Evolutionary conservation across 2,797 vertebrate species (phyloP).

Genomic region (Nannoperca obscura): DNA sequence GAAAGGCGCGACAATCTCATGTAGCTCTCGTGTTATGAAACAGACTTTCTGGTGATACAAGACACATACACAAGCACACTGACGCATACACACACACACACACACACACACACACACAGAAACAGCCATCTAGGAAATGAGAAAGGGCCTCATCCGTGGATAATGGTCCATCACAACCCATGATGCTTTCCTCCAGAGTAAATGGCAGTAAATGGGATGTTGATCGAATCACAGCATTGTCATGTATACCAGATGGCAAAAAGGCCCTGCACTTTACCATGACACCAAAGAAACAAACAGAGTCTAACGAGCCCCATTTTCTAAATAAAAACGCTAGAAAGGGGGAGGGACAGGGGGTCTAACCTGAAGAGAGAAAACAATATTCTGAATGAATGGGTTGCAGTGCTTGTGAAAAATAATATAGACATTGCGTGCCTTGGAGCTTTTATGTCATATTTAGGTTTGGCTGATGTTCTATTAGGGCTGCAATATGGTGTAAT

Average conservation of each 20-base stretch:
- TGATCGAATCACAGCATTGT: conserved; percentile 82
- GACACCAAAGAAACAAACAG: conserved; percentile 66
- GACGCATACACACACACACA: conserved; percentile 8
- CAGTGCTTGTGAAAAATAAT: neutral
- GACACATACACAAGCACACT: conserved; percentile 13
- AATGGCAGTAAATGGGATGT: conserved; percentile 79
- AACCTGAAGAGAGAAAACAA: conserved; percentile 22
- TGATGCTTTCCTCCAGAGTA: conserved; percentile 82
- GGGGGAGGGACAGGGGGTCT: neutral
- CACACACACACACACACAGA: conserved; percentile 33
- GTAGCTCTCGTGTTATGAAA: conserved; percentile 60
- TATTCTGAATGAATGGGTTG: conserved; percentile 4
- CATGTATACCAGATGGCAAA: conserved; percentile 80
- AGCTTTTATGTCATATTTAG: neutral
- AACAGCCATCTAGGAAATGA: conserved; percentile 78
- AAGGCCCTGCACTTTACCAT: conserved; percentile 64
- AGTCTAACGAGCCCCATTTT: conserved; percentile 26
- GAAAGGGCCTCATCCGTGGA: conserved; percentile 73
- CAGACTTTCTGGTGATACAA: conserved; percentile 37
- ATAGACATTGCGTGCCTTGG: neutral
- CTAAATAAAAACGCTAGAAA: conserved; percentile 52
- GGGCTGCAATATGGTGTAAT: neutral
- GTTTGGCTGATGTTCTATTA: neutral
- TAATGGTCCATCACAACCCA: conserved; percentile 79
- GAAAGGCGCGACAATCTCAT: conserved; percentile 50